Evolutionary conservation across 2,113 vertebrate genomes (phyloP).

Genomic region (Myiagra hebetior): DNA sequence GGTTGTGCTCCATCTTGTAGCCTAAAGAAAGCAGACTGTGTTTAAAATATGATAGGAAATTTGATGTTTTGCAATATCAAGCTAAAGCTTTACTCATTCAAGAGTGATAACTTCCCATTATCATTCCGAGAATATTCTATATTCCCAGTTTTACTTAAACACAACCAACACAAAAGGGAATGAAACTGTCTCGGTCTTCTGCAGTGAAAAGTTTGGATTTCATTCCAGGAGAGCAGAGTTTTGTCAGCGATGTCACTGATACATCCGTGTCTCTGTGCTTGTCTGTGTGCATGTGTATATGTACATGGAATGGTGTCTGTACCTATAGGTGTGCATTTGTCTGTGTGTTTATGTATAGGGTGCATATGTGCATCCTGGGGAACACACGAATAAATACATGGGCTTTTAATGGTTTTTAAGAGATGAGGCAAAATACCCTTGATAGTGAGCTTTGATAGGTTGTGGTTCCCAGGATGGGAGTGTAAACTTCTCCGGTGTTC

Average conservation of each 20-base stretch:
- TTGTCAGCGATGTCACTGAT: background rate
- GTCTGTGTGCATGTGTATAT: fast-evolving
- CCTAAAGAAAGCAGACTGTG: background rate
- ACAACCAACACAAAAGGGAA: background rate
- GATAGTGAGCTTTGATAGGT: background rate
- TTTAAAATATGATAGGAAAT: background rate
- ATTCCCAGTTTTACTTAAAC: background rate
- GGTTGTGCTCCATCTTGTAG: background rate
- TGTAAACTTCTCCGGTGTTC: background rate
- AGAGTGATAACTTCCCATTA: background rate
- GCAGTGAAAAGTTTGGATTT: background rate
- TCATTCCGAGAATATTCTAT: background rate
- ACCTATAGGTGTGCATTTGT: fast-evolving
- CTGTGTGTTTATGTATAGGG: background rate
- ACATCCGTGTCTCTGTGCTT: fast-evolving
- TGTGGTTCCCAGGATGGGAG: background rate
- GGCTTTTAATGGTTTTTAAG: background rate
- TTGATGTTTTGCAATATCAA: background rate
- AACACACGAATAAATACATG: background rate
- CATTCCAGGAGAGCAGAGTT: background rate
- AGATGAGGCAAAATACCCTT: background rate
- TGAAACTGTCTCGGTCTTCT: background rate
- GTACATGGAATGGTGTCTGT: background rate
- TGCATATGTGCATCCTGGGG: background rate
- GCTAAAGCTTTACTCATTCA: background rate